Percentiles rank a stretch among this genome's conserved stretches.
Evolutionary conservation across 2,797 vertebrate species (phyloP).

Genomic region (Lepus oiostolus): DNA sequence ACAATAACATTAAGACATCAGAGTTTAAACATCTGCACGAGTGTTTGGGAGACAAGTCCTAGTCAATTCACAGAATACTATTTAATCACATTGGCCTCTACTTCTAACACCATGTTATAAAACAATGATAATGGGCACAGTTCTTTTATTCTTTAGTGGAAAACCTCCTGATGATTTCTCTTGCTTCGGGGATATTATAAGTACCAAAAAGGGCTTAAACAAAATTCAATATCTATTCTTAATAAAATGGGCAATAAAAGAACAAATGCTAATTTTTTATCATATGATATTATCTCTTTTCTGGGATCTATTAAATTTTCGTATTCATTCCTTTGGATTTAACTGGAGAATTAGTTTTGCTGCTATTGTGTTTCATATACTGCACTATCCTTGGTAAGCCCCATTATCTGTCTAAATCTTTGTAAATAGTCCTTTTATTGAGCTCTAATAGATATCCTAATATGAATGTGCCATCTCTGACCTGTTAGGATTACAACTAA

Average conservation of each 20-base stretch:
- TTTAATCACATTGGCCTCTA: not conserved
- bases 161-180: not conserved
- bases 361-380: not conserved
- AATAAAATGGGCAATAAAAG: not conserved
- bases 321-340: not conserved
- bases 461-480: not conserved
- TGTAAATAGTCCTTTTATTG: not conserved
- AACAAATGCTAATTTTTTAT: not conserved
- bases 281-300: not conserved
- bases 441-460: not conserved
- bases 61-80: not conserved
- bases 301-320: not conserved
- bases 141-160: not conserved
- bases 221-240: not conserved
- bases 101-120: not conserved
- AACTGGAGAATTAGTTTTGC: not conserved
- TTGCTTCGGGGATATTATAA: not conserved
- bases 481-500: not conserved
- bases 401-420: not conserved
- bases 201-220: not conserved
- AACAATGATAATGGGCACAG: not conserved
- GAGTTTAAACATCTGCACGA: too few relatives aligned
- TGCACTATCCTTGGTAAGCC: too few relatives aligned
- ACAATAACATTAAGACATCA: too few relatives aligned
- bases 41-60: too few relatives aligned